Percentiles rank a stretch among this genome's conserved stretches.
Conservation (phyloP, 2,797 vertebrate genomes). For the Pantherophis alleghaniensis region DNA sequence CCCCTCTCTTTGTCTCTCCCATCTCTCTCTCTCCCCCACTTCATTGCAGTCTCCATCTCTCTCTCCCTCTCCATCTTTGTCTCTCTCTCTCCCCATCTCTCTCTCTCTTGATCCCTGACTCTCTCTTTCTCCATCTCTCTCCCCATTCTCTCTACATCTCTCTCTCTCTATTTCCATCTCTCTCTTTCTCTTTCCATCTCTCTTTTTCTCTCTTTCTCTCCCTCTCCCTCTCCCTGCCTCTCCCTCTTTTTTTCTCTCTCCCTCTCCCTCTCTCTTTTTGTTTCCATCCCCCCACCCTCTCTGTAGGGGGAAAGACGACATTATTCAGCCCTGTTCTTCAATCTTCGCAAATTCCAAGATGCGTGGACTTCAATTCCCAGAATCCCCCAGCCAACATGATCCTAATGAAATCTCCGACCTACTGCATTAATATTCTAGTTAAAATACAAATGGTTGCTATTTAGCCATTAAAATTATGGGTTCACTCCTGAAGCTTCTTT, state of each 20-base stretch:
- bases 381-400: background rate
- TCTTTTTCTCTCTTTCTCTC: background rate
- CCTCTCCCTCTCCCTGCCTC: too few relatives aligned
- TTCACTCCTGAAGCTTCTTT: background rate
- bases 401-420: background rate
- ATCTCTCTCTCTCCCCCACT: too few relatives aligned
- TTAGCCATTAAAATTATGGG: background rate
- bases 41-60: too few relatives aligned
- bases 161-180: background rate
- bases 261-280: background rate
- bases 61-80: too few relatives aligned
- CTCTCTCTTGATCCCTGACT: too few relatives aligned
- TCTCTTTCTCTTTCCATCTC: too few relatives aligned
- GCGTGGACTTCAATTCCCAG: background rate
- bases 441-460: background rate
- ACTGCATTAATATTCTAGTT: background rate
- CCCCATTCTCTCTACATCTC: background rate
- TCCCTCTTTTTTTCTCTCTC: too few relatives aligned
- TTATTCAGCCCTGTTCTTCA: background rate
- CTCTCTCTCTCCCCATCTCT: background rate
- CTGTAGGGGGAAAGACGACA: background rate
- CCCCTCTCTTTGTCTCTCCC: too few relatives aligned
- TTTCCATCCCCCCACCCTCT: background rate
- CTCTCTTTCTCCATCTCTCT: background rate
- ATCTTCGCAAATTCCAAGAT: background rate